Base-by-base conservation (phyloP, 2,113 vertebrate genomes). In the Festucalex cinctus region DNA sequence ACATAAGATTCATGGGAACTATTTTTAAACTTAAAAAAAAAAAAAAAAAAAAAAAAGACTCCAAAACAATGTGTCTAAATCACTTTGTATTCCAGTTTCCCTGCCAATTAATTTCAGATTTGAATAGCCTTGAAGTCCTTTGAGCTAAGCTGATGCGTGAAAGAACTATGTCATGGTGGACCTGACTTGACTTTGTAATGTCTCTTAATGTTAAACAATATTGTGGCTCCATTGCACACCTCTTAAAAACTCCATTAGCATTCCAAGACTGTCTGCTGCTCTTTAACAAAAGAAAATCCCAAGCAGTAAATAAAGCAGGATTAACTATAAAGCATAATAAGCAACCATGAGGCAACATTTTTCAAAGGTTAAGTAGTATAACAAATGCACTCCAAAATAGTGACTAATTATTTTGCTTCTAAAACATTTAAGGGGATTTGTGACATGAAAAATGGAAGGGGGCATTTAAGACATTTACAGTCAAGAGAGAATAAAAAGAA, bases 301-400 rank as follows among this genome's bases (percentile, higher is more conserved):
- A 76, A 3, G 19, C 13, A 16, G n/a, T 41, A 62, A 37, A 43
- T 62, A 43, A 16, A 62, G 37, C n/a, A 43, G 60, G 58, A 61
- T 61, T 61, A 61, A 69, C 75, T 37, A 9, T 13, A 39, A 37
- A 61, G 17, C 57, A 59, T 36, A 37, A 80, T 71, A 75, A 77
- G 57, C 56, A 64, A 63, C 65, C 20, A 48, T 54, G 51, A 54
- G 0, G 10, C 14, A 57, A 32, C 3, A 32, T 32, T 57, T 75
- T 60, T 68, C 26, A 78, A 86, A 88, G 80, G 86, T 86, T 83
- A 87, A 84, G 73, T 68, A 80, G 75, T 58, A 8, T 59, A 82
- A 87, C 86, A 74, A 86, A 63, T 74, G 72, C 22, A 3, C 24
- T 64, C 65, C 61, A 80, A 63, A 78, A 75, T 8, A 16, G 61